Percentiles rank a stretch among this genome's conserved stretches.
Evolutionary conservation across 2,113 vertebrate species (phyloP).

Genomic region (Phrynocephalus versicolor): DNA sequence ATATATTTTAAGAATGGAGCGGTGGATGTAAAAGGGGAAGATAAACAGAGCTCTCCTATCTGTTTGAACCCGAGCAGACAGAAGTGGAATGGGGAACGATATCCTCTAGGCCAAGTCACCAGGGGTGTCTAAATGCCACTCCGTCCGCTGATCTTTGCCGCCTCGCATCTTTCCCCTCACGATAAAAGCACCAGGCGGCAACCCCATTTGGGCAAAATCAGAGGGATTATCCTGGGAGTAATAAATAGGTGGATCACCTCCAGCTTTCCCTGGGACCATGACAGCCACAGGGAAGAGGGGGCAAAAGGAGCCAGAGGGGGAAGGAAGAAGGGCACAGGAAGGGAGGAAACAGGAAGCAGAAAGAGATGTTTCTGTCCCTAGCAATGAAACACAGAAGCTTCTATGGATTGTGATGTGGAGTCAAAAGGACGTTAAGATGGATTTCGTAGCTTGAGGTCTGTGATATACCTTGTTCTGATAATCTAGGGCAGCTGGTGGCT

Average conservation of each 20-base stretch:
- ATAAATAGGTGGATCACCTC: neutral
- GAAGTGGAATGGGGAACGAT: neutral
- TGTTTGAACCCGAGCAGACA: slow-evolving; percentile 14
- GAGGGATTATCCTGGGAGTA: neutral
- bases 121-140: neutral
- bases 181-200: no score
- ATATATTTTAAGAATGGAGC: slow-evolving; percentile 35
- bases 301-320: neutral
- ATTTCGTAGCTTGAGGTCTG: no score
- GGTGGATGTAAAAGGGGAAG: neutral
- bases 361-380: no score
- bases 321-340: no score
- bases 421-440: no score
- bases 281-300: neutral
- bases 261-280: neutral
- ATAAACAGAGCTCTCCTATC: neutral
- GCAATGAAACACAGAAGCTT: no score
- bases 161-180: neutral
- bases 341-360: no score
- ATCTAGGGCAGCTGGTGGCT: no score
- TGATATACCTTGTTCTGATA: no score
- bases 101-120: slow-evolving; percentile 14
- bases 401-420: no score
- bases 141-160: neutral
- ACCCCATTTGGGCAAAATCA: no score